A percentile compares a stretch with the other conserved stretches of the same genome.
Conservation (phyloP, 2,797 vertebrate genomes). For the Vultur gryphus region DNA sequence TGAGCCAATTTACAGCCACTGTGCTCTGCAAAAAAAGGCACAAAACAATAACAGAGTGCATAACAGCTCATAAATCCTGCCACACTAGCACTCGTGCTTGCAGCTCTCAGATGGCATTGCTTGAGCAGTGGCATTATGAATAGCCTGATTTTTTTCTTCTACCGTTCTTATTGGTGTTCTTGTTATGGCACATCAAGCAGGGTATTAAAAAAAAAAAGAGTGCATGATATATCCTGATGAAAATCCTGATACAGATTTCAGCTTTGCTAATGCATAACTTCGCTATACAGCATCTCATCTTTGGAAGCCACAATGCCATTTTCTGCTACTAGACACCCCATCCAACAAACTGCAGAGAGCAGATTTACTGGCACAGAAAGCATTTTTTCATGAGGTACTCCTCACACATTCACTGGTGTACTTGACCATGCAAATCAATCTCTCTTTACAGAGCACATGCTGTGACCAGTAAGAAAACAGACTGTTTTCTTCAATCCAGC, state of each 20-base stretch:
- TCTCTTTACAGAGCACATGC: background rate
- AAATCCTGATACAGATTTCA: background rate
- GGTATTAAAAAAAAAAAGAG: background rate
- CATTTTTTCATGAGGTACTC: background rate
- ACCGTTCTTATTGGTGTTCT: background rate
- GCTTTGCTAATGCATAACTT: background rate
- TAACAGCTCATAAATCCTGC: background rate
- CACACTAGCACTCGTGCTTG: accelerated
- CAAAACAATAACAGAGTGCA: background rate
- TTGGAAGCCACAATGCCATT: background rate
- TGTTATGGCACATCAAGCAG: background rate
- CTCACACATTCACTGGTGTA: background rate
- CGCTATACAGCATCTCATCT: background rate
- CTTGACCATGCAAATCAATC: background rate
- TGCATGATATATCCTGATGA: background rate
- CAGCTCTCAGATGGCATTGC: background rate
- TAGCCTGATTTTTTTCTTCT: background rate
- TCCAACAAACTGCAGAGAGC: background rate
- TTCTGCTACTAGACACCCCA: background rate
- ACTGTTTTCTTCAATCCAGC: background rate
- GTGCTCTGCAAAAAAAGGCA: background rate
- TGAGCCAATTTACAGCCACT: background rate
- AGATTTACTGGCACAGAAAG: background rate
- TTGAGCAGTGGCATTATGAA: background rate
- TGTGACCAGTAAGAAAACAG: background rate